Evolutionary conservation across 2,113 vertebrate genomes (phyloP).

Genomic region (Oreochromis spilurus): DNA sequence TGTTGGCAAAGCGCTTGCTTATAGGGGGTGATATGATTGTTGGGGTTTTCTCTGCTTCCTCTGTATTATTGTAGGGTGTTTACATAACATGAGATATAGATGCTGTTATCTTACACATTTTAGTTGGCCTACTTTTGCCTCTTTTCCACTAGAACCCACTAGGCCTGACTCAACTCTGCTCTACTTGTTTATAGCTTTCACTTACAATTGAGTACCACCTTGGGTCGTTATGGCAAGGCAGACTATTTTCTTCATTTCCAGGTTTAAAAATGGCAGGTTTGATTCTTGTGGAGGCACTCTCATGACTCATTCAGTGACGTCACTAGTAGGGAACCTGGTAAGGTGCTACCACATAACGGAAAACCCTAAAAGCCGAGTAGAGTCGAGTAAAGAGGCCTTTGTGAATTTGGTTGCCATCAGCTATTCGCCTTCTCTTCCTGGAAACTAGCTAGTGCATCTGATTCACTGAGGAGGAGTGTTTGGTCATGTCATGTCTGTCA

Average conservation of each 20-base stretch:
- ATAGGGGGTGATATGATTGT: not conserved
- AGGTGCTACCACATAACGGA: not conserved
- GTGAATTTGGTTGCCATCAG: not conserved
- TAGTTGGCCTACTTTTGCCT: not conserved
- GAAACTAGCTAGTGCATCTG: not conserved
- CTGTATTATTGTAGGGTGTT: not conserved
- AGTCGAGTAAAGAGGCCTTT: not conserved
- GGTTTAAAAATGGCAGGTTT: not conserved
- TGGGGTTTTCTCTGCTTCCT: not conserved
- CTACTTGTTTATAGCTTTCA: not conserved
- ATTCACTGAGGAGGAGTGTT: not conserved
- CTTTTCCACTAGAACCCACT: not conserved
- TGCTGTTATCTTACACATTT: not conserved
- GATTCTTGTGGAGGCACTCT: not conserved
- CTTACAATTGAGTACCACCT: accelerated
- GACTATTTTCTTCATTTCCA: not conserved
- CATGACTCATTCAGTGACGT: not conserved
- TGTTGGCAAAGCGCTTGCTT: not conserved
- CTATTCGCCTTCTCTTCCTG: not conserved
- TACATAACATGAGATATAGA: not conserved
- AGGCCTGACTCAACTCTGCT: not conserved
- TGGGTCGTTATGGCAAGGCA: not conserved
- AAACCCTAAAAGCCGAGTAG: not conserved
- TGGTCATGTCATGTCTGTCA: not conserved
- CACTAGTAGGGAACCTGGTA: not conserved